These are phyloP conservation scores for Diadophis punctatus DNA, from an alignment of 2,113 vertebrate genomes.

Conservation along the genomic window DNA sequence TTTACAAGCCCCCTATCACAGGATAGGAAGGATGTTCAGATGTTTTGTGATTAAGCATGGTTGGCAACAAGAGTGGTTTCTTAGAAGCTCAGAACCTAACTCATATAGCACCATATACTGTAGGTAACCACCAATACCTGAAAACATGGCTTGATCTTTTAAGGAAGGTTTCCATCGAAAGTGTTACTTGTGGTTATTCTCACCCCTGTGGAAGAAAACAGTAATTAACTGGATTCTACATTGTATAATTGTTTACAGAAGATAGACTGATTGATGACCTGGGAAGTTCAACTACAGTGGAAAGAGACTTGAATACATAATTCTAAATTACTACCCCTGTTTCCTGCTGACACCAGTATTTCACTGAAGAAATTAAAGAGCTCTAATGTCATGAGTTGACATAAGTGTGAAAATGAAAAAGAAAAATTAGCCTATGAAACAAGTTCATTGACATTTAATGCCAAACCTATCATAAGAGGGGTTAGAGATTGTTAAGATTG, in stretches of 20 bases:
- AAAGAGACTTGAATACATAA: conserved; percentile 45
- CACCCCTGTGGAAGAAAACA: not conserved
- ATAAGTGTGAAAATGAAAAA: conserved; percentile 42
- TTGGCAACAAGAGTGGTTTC: not conserved
- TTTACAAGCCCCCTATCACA: not conserved
- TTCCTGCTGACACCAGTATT: conserved; percentile 42
- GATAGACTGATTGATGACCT: conserved; percentile 17
- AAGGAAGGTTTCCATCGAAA: not conserved
- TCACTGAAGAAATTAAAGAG: conserved; percentile 53
- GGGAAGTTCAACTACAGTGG: conserved; percentile 17
- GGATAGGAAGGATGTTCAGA: not conserved
- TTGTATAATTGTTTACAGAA: conserved; percentile 28
- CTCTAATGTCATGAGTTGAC: conserved; percentile 38
- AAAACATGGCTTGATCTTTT: not conserved
- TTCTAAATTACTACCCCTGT: conserved; percentile 39
- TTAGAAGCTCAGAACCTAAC: not conserved
- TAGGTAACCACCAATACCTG: not conserved
- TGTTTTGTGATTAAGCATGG: not conserved
- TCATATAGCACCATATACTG: not conserved
- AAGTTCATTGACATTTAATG: conserved; percentile 47
- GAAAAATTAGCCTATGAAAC: conserved; percentile 58
- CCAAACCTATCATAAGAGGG: conserved; percentile 37
- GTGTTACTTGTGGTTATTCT: not conserved
- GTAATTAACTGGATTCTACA: conserved; percentile 4
- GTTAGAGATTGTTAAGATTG: conserved; percentile 48